Evolutionary conservation across 1,140 invertebrate species (phyloP), one percentile per base, ranked within the genome.

Genomic region (Theocolax elegans): DNA sequence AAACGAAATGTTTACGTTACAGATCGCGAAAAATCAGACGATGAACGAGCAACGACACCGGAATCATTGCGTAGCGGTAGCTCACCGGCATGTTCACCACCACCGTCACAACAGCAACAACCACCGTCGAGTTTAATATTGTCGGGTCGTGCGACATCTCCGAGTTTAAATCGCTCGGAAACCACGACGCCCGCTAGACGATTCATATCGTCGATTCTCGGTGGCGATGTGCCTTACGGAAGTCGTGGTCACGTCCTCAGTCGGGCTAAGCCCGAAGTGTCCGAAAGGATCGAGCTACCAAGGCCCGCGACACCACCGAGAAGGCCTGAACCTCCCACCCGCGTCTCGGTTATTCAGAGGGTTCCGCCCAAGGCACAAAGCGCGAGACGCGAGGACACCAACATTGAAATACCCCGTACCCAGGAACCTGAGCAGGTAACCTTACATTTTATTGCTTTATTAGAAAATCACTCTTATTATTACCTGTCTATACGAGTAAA

Each of bases 271-370:
- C 66, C 54, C n/a, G 35, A 42, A 27, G 87, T 81, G 48, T 80
- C 86, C 10, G 84, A 87, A 40, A 86, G 85, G 51, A 75, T 86
- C 48, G 80, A 83, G 17, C 86, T 92, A 1, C 88, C 89, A 0
- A 77, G 83, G 65, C 79, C 86, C 8, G 83, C 86, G 25, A 89
- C 89, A 59, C 88, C 89, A 68, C 88, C 83, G 68, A 87, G 83
- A 62, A 74, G 78, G 4, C 77, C 83, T 6, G 85, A 88, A 62
- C 81, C 85, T 44, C 84, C 84, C 1, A 85, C 86, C 8, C 85
- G 90, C 79, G 89, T 91, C 12, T 94, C 93, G 38, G 93, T 95
- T 6, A 95, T 94, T 67, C 93, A 94, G 77, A 89, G 93, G 79
- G 93, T 93, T 21, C 93, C 93, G 19, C 87, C 90, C 42, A 87